A percentile compares a stretch with the other conserved stretches of the same genome.
Evolutionary conservation across 2,113 vertebrate species (phyloP).

Genomic region (Hydrochoerus hydrochaeris): DNA sequence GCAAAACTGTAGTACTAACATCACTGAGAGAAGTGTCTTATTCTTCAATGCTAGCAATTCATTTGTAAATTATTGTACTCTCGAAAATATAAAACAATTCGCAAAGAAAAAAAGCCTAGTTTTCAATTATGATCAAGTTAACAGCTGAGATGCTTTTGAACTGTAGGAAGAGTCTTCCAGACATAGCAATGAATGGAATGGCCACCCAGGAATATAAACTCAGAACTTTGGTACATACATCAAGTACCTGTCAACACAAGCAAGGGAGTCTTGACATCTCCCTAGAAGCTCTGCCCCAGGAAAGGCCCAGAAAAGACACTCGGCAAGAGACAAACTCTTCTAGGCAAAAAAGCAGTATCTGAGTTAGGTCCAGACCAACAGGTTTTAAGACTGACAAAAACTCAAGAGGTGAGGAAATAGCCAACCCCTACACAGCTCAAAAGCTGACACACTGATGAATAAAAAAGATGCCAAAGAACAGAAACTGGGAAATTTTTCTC

Average conservation of each 20-base stretch:
- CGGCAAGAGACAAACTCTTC: not conserved
- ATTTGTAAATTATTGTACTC: slow-evolving; percentile 45
- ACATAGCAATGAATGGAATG: not conserved
- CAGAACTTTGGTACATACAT: not conserved
- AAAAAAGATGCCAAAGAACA: slow-evolving; percentile 41
- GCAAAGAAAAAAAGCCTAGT: slow-evolving; percentile 54
- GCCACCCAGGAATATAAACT: slow-evolving; percentile 37
- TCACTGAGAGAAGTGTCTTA: not conserved
- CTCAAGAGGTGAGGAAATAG: not conserved
- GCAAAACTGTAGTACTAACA: not conserved
- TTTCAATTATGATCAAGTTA: slow-evolving; percentile 37
- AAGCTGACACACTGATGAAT: slow-evolving; percentile 15
- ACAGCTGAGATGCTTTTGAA: slow-evolving; percentile 4
- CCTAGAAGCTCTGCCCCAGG: not conserved
- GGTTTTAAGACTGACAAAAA: slow-evolving; percentile 14
- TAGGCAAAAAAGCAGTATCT: slow-evolving; percentile 40
- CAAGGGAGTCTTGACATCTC: not conserved
- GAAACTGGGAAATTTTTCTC: not conserved
- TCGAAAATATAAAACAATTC: slow-evolving; percentile 27
- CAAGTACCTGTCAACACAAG: slow-evolving; percentile 52
- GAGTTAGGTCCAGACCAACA: slow-evolving; percentile 14
- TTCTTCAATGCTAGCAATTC: slow-evolving; percentile 49
- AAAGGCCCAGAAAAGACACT: not conserved
- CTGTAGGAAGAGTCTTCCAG: not conserved
- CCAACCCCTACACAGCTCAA: not conserved